Conservation (phyloP, 2,888 invertebrate genomes). For the Yponomeuta evonymella region DNA sequence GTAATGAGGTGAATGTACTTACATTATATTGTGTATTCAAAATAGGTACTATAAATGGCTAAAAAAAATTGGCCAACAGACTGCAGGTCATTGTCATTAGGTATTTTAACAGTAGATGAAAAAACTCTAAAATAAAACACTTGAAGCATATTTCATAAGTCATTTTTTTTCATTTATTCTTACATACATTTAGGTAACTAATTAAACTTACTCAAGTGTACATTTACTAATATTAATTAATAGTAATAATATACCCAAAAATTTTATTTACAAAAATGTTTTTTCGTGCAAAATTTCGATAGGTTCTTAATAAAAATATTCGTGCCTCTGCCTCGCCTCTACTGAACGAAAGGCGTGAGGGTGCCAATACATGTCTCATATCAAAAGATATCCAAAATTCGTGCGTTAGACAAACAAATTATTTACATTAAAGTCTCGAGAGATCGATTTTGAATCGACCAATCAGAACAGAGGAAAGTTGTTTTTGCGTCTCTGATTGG, state of each 20-base stretch:
- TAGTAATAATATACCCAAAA: neutral
- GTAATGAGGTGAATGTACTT: no score
- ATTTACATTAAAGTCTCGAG: neutral
- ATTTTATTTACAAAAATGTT: neutral
- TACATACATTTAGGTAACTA: constrained; percentile 3
- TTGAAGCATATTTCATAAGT: neutral
- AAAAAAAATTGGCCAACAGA: no score
- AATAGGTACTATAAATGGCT: no score
- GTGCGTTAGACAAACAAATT: neutral
- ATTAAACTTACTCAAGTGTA: neutral
- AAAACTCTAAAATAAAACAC: neutral
- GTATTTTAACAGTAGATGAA: neutral
- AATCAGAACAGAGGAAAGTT: neutral
- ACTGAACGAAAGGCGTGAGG: neutral
- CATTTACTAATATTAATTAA: neutral
- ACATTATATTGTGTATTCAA: no score
- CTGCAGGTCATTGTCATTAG: no score
- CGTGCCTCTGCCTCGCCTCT: neutral
- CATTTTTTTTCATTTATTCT: neutral
- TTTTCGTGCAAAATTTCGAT: neutral
- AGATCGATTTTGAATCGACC: neutral
- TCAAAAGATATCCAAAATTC: neutral
- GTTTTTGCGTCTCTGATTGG: neutral
- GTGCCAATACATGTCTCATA: neutral
- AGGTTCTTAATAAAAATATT: neutral